These are phyloP conservation scores for Anser cygnoides DNA, from an alignment of 2,113 vertebrate genomes.

Conservation along the genomic window DNA sequence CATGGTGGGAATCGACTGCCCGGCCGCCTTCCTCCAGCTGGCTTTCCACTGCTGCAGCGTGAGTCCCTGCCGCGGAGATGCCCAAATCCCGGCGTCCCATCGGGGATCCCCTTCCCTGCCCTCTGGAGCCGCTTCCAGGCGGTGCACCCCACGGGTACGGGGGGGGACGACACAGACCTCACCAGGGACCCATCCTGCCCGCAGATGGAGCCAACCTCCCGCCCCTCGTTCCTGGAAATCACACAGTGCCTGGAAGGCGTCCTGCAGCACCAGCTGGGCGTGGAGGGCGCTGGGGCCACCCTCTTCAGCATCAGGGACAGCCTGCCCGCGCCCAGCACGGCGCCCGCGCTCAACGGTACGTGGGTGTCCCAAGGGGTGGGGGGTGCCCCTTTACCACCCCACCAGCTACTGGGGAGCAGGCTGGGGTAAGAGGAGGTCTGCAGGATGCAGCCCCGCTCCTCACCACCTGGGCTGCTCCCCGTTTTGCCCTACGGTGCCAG, in stretches of 20 bases:
- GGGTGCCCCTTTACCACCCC: neutral
- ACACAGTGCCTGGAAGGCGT: conserved; percentile 83
- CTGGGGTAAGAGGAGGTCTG: neutral
- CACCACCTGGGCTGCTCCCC: neutral
- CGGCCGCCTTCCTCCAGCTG: conserved; percentile 83
- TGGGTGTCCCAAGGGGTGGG: accelerated
- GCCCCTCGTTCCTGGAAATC: conserved; percentile 85
- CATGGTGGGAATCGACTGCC: conserved; percentile 89
- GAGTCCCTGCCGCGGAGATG: conserved; percentile 39
- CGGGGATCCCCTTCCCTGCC: neutral
- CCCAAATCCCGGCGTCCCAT: neutral
- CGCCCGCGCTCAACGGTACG: neutral
- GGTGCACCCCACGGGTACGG: neutral
- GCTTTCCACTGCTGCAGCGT: conserved; percentile 93
- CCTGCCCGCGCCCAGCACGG: neutral
- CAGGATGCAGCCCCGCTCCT: neutral
- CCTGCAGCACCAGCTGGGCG: conserved; percentile 69
- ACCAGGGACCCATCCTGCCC: neutral
- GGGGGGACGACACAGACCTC: neutral
- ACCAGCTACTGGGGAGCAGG: neutral
- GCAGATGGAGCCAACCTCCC: conserved; percentile 84
- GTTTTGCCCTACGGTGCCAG: too few species aligned
- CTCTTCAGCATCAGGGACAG: accelerated
- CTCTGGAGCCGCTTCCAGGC: neutral
- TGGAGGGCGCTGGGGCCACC: neutral